Evolutionary conservation across 2,797 vertebrate genomes (phyloP), one percentile per base, ranked within the genome.

Genomic region (Cetoscarus ocellatus): DNA sequence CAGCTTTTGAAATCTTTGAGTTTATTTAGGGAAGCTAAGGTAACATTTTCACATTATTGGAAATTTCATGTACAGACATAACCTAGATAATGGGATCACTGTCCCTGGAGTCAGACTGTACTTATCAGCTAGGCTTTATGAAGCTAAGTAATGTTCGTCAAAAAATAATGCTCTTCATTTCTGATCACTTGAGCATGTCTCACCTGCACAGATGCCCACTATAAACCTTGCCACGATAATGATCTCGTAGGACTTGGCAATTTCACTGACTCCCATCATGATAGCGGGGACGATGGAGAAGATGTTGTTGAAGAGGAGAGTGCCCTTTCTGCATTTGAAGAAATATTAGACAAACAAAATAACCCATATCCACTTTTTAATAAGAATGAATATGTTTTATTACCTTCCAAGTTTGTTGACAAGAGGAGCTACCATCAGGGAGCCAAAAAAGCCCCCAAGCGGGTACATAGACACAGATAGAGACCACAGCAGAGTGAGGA

Each of bases 391-490:
- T 3, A n/a, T 14, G 8, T 11, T 8, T 5, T 9, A n/a, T 70
- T 80, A 99, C 98, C 98, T 95, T 77, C 98, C 97, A 0, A 97
- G 57, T 1, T 75, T 95, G 88, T 96, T 96, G 74, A 95, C 98
- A 84, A 98, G 82, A 5, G 95, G 95, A 1, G 95, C 96, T 42
- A 99, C 97, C 93, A 98, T 78, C 36, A 99, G 94, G 10, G 97
- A 98, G 0, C 98, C 97, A 0, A 99, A 88, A 17, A 99, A 93
- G 18, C 98, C 98, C 0, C 98, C 98, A 0, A 99, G 89, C 0
- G 98, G 97, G 73, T 88, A 99, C 95, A 98, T 96, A 82, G 97
- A 98, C 82, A 99, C 98, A 0, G 96, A 96, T 3, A 99, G 50
- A 0, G 98, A 98, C 98, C 98, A 99, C 35, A 99, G 93, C 60